Conservation (phyloP, 2,888 invertebrate genomes). For the Mythimna vitellina region DNA sequence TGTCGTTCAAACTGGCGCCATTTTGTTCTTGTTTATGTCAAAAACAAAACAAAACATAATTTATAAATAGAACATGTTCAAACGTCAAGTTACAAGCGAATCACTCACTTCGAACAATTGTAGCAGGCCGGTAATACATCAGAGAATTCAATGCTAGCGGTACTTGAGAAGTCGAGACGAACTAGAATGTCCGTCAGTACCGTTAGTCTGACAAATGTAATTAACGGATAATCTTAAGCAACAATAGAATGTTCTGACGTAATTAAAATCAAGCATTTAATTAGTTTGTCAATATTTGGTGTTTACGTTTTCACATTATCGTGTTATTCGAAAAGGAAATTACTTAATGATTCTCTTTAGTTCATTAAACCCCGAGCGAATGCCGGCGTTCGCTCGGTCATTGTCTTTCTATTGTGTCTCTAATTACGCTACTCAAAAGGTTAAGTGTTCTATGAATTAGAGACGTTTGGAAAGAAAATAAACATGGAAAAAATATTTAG, state of each 20-base stretch:
- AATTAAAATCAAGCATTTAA: conserved; percentile 45
- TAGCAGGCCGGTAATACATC: conserved; percentile 63
- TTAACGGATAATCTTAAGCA: conserved; percentile 77
- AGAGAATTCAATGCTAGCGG: conserved; percentile 83
- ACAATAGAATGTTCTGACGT: conserved; percentile 67
- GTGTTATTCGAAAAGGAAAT: conserved; percentile 7
- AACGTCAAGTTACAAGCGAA: conserved; percentile 40
- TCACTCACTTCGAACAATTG: conserved; percentile 59
- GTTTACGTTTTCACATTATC: conserved; percentile 17
- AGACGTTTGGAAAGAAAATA: background rate
- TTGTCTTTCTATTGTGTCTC: too few relatives aligned
- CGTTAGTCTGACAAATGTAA: conserved; percentile 84
- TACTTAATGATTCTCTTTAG: background rate
- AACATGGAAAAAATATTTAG: background rate
- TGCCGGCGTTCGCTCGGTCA: too few relatives aligned
- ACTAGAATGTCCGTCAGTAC: conserved; percentile 85
- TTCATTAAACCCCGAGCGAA: too few relatives aligned
- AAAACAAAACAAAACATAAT: conserved; percentile 17
- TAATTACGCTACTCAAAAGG: too few relatives aligned
- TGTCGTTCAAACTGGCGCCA: conserved; percentile 12
- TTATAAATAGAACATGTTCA: conserved; percentile 43
- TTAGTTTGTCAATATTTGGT: conserved; percentile 35
- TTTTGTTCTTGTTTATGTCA: conserved; percentile 20
- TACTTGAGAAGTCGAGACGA: conserved; percentile 74
- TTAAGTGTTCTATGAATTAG: background rate